Base-by-base conservation (phyloP, 2,113 vertebrate genomes). In the Opisthocomus hoazin region DNA sequence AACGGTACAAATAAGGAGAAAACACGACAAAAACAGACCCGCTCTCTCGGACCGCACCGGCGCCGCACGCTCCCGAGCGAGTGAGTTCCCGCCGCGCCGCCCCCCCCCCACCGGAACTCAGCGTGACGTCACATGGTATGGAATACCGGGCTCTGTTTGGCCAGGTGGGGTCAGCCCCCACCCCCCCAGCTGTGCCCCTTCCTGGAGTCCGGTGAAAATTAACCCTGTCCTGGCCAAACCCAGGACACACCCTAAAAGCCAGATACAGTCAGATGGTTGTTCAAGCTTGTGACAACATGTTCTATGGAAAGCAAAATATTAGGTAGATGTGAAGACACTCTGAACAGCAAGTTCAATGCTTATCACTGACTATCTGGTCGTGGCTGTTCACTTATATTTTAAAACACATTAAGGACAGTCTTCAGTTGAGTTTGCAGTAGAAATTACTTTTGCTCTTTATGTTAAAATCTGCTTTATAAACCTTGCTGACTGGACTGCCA, bases 391-490 rank as follows among this genome's bases (percentile, higher is more conserved):
- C 6, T 53, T 21, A 7, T 32, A 64, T 0, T 8, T 60, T 32
- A n/a, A 60, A 81, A 87, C 24, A 75, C 0, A 0, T 45, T 14
- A 46, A 0, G 1, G 5, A 41, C 11, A n/a, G 43, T 9, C 63
- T 84, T 51, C 48, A 45, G 30, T 11, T 69, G 30, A 63, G 45
- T 45, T 23, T 56, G n/a, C 46, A 70, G 41, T 20, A 81, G 11
- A 66, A 56, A 68, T 22, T 43, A 75, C 23, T 56, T 84, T 30
- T 68, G 20, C 3, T 75, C 16, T 73, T 54, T 45, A 5, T 10
- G 18, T 60, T 75, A 63, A 73, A 60, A 65, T 69, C 22, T 24
- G 20, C 18, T 51, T 75, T 64, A n/a, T 15, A 74, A 87, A 13
- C 15, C 32, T 53, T 32, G 32, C 11, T 84, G 30, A 51, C 17